A percentile compares a stretch with the other conserved stretches of the same genome.
phyloP scores from a whole-genome alignment of 2,888 invertebrate genomes.

The Syrphus vitripennis region DNA sequence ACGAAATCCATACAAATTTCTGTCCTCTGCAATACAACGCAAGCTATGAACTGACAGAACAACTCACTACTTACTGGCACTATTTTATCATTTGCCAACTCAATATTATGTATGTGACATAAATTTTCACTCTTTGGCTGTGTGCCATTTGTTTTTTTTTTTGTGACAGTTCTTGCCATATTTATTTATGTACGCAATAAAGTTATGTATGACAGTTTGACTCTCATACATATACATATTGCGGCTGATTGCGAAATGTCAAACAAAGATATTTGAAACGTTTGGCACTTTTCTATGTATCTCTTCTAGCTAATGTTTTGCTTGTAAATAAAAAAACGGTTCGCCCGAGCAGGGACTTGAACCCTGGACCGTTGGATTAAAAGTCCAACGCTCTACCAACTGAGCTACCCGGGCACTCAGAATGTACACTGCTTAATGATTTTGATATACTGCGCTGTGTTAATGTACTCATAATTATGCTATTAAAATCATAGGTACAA shows the following conservation, averaged over 20 bases:
- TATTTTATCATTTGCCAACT: not conserved
- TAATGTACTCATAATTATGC: too few species aligned
- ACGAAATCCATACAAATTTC: too few species aligned
- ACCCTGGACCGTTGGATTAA: conserved; percentile 72
- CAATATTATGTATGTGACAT: not conserved
- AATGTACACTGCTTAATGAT: too few species aligned
- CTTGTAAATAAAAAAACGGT: conserved; percentile 10
- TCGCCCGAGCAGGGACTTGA: conserved; percentile 71
- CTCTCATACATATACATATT: not conserved
- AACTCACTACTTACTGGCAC: not conserved
- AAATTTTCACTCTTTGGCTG: not conserved
- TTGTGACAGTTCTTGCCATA: not conserved
- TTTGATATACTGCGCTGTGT: too few species aligned
- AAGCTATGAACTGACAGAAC: not conserved
- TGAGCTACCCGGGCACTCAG: too few species aligned
- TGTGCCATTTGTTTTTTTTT: not conserved
- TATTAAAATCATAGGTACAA: too few species aligned
- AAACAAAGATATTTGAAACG: not conserved
- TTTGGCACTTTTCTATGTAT: not conserved
- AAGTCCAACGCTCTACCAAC: too few species aligned
- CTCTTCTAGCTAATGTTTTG: not conserved
- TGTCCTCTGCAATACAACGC: not conserved
- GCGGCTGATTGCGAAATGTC: too few species aligned
- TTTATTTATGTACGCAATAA: not conserved
- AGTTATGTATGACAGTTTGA: not conserved